Evolutionary conservation across 2,113 vertebrate species (phyloP), one percentile per base, ranked within the genome.

Genomic region (Microcebus griseorufus): DNA sequence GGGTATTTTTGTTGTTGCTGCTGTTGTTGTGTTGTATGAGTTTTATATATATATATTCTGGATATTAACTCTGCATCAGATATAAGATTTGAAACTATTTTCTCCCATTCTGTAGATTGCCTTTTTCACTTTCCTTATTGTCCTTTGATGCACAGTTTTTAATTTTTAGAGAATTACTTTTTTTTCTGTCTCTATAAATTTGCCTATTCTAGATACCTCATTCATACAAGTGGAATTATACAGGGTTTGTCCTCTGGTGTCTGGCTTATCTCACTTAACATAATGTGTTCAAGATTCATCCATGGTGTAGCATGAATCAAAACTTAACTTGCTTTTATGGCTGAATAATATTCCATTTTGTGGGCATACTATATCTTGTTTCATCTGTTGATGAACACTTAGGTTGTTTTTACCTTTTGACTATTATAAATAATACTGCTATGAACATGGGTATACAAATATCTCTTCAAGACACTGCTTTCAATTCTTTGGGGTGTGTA

Each of bases 111-210:
- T 53, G 18, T 80, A 53, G 14, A 4, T 27, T 92, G n/a, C 8
- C 22, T 16, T 80, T 70, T 84, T 83, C 23, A 70, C 64, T 82
- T 92, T 82, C 17, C 51, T 92, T 51, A 55, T 93, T 92, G 11
- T 92, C 70, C 42, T 69, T 94, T 32, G 23, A 70, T 55, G 23
- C 53, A 78, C 42, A 64, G 11, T 58, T 78, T 93, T 84, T 72
- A 94, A 84, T 92, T 88, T 88, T 94, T 94, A 17, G 29, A 78
- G 58, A 91, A 82, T 91, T 55, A 88, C 82, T 88, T 95, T 53
- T 48, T 48, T 48, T 48, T 87, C 25, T 93, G 45, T 27, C 32
- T 79, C 32, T 72, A 67, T 90, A 72, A 81, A 60, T 81, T 86
- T 90, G 32, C 27, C 34, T 45, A 53, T 73, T 90, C 20, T 86